Evolutionary conservation across 2,113 vertebrate species (phyloP), one percentile per base, ranked within the genome.

Genomic region (Dipodomys ordii): DNA sequence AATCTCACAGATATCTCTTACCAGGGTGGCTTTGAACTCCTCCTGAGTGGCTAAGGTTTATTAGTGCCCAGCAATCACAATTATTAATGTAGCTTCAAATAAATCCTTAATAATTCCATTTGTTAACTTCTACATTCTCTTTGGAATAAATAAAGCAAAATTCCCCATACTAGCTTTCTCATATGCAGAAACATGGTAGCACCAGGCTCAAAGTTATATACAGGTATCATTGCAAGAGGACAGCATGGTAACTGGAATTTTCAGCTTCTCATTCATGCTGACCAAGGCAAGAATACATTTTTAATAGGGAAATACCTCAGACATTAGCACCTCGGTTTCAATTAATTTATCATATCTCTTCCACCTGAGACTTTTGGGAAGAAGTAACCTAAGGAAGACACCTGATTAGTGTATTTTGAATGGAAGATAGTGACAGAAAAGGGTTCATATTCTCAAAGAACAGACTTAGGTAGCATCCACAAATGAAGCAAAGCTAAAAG

Each of bases 401-500:
- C 46, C 10, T 65, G n/a, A 72, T 35, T 95, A n/a, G 27, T 74
- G 12, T 81, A 74, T 82, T 87, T 82, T 89, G 25, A 78, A 78
- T 39, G 62, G 46, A 96, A 95, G 27, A 95, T 30, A 83, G 46
- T 73, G 23, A n/a, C 83, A 25, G 23, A 57, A 92, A 81, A 49
- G 49, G 69, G 69, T 69, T 53, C 62, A 90, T 60, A 25, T 68
- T 83, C 46, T 6, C 44, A 64, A 78, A 87, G 32, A 76, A 77
- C 35, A 93, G 77, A 44, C 28, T 87, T 67, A 57, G 22, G 7
- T 69, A 28, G 19, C 30, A 74, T 46, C 35, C 82, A 71, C 69
- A 82, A 57, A 87, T 88, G n/a, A 67, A 85, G 71, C 39, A 85
- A 81, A 96, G 60, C 65, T 92, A 20, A 39, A 90, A 87, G 53